Conservation (phyloP, 2,113 vertebrate genomes). For the Abramis brama region DNA sequence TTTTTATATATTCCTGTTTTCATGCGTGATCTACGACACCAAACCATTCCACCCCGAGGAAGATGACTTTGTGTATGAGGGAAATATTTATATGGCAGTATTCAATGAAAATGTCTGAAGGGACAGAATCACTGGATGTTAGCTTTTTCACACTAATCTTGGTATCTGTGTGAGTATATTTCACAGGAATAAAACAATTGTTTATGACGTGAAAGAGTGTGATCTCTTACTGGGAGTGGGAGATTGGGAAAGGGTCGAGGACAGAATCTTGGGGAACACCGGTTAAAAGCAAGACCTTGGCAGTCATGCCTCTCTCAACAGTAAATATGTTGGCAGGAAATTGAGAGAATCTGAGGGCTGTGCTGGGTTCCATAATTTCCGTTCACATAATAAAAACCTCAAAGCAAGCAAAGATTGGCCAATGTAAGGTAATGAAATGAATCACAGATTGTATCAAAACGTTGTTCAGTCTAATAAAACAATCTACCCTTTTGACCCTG, state of each 20-base stretch:
- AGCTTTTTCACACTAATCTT: background rate
- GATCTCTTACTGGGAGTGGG: background rate
- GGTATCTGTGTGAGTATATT: background rate
- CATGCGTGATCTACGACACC: no score
- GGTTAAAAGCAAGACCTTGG: background rate
- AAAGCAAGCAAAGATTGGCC: conserved; percentile 9
- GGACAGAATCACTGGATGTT: background rate
- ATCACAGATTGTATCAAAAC: background rate
- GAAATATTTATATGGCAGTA: conserved; percentile 52
- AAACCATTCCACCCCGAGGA: no score
- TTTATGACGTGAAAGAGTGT: background rate
- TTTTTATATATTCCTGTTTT: no score
- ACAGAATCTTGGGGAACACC: background rate
- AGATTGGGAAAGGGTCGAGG: background rate
- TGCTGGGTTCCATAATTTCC: conserved; percentile 27
- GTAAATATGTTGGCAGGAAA: conserved; percentile 15
- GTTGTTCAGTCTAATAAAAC: background rate
- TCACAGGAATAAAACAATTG: background rate
- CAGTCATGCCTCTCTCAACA: background rate
- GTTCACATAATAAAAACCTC: conserved; percentile 19
- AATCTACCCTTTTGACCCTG: conserved; percentile 20
- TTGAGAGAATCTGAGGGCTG: conserved; percentile 3
- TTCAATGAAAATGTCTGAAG: conserved; percentile 46
- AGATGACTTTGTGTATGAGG: conserved; percentile 30
- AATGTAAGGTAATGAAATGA: conserved; percentile 18